phyloP scores from a whole-genome alignment of 2,797 vertebrate genomes.

The Paramormyrops hopkinsi region DNA sequence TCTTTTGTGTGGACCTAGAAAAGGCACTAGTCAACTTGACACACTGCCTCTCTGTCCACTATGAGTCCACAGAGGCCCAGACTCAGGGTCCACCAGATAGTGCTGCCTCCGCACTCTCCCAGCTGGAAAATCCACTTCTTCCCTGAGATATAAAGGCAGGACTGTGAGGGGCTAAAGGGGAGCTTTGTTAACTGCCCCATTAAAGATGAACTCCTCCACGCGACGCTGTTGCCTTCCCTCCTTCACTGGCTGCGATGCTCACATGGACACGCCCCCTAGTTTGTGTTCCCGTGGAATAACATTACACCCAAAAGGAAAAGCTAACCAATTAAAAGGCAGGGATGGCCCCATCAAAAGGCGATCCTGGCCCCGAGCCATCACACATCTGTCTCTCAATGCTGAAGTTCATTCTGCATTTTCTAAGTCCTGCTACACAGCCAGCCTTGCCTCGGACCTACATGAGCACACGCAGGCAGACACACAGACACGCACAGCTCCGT shows the following conservation, averaged over 20 bases:
- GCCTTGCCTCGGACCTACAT: neutral
- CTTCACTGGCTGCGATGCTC: neutral
- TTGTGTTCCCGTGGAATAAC: neutral
- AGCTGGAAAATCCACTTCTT: constrained; percentile 13
- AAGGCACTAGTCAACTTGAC: constrained; percentile 11
- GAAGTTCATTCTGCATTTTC: neutral
- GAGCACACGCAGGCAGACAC: neutral
- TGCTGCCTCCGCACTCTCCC: neutral
- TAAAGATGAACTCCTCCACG: neutral
- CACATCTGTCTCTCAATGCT: neutral
- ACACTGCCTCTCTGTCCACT: constrained; percentile 18
- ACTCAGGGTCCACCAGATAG: neutral
- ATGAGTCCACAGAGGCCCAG: constrained; percentile 7
- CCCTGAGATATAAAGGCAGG: constrained; percentile 6
- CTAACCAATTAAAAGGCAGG: neutral
- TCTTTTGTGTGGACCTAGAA: neutral
- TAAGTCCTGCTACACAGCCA: neutral
- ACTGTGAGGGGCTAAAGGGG: constrained; percentile 15
- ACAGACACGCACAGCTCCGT: neutral
- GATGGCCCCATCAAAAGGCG: neutral
- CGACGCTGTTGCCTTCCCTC: neutral
- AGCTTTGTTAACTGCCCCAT: neutral
- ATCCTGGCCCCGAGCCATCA: neutral
- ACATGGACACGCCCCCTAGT: neutral
- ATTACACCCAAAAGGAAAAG: neutral